These are phyloP conservation scores for Microcebus tavaratra DNA, from an alignment of 2,113 vertebrate species.

Conservation along the genomic window DNA sequence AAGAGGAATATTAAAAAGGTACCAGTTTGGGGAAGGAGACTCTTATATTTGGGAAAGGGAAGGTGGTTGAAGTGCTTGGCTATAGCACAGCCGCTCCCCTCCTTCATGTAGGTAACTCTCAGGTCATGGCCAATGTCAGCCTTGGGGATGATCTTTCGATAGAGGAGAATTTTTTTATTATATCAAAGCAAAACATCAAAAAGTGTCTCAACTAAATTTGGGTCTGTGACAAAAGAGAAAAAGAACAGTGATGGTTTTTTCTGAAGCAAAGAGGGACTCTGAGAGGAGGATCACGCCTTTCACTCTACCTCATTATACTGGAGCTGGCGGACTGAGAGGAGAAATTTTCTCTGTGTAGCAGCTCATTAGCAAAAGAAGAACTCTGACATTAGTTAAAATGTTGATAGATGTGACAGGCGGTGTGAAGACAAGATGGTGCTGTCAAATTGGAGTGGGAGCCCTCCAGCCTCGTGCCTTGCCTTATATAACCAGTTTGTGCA, in stretches of 20 bases:
- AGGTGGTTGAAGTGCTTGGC: no score
- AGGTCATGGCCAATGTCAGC: not conserved
- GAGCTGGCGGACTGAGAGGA: conserved; percentile 78
- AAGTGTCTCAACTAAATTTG: conserved; percentile 65
- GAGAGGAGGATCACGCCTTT: conserved; percentile 70
- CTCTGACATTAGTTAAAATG: conserved; percentile 86
- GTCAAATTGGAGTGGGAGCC: conserved; percentile 78
- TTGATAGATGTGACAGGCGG: conserved; percentile 82
- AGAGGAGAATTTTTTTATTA: not conserved
- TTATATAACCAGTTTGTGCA: conserved; percentile 52
- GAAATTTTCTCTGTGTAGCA: conserved; percentile 72
- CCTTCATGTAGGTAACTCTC: not conserved
- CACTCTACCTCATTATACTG: conserved; percentile 78
- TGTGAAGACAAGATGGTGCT: conserved; percentile 79
- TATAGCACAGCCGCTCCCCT: not conserved
- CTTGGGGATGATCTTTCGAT: not conserved
- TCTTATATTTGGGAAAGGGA: not conserved
- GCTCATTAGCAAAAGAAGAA: conserved; percentile 86
- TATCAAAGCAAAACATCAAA: conserved; percentile 6
- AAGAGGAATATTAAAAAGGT: not conserved
- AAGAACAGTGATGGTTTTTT: conserved; percentile 67
- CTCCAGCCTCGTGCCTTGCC: conserved; percentile 70
- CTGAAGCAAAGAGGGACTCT: conserved; percentile 74
- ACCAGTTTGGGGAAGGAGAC: not conserved
- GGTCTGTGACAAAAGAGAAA: conserved; percentile 70